These are phyloP conservation scores for Scarus forsteni DNA, from an alignment of 2,797 vertebrate genomes.

Conservation along the genomic window DNA sequence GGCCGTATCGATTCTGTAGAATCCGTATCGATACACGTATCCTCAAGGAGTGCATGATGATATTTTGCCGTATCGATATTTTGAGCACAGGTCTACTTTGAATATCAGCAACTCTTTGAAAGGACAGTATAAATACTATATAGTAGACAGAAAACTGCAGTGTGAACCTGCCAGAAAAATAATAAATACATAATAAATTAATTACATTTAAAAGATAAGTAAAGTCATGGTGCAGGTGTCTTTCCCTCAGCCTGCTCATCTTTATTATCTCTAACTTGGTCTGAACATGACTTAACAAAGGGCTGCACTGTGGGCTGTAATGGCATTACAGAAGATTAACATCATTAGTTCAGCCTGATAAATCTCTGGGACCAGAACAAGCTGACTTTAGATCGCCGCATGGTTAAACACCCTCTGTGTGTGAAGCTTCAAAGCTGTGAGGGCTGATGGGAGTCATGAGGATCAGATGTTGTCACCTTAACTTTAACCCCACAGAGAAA, in stretches of 20 bases:
- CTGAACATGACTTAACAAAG: slow-evolving; percentile 52
- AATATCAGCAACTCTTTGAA: too few species aligned
- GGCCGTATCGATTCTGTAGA: too few species aligned
- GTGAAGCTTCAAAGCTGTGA: slow-evolving; percentile 57
- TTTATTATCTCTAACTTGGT: slow-evolving; percentile 53
- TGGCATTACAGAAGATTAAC: slow-evolving; percentile 67
- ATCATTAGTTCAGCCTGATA: slow-evolving; percentile 60
- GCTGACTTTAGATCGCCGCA: slow-evolving; percentile 29
- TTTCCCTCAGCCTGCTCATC: slow-evolving; percentile 17
- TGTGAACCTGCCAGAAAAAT: slow-evolving; percentile 2
- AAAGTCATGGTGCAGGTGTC: slow-evolving; percentile 13
- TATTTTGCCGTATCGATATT: too few species aligned
- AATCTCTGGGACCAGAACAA: slow-evolving; percentile 40
- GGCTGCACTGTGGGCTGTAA: slow-evolving; percentile 34
- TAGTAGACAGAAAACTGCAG: neutral
- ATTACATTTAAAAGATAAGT: neutral
- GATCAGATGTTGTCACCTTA: slow-evolving; percentile 42
- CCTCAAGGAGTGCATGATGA: too few species aligned
- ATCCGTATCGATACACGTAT: too few species aligned
- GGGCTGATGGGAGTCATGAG: slow-evolving; percentile 36
- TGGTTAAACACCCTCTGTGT: slow-evolving; percentile 33
- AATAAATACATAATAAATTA: too few species aligned
- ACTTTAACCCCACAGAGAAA: slow-evolving; percentile 11
- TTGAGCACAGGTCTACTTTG: too few species aligned
- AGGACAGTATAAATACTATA: neutral